Evolutionary conservation across 1,140 invertebrate species (phyloP), one percentile per base, ranked within the genome.

Genomic region (Dendroctonus ponderosae): DNA sequence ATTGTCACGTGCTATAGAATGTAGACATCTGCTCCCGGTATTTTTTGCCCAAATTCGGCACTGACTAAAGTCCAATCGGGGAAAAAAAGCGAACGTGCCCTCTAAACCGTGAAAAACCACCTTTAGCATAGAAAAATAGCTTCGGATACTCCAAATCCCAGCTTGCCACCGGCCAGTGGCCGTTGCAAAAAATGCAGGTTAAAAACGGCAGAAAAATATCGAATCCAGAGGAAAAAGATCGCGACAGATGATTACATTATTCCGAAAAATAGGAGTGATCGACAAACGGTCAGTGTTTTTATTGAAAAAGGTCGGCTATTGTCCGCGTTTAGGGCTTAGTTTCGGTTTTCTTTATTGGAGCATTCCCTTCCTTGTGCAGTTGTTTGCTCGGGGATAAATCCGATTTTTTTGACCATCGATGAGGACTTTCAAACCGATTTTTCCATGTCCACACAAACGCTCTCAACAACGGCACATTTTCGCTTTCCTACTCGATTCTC

Each of bases 231-330:
- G 15, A 48, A 39, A 49, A 49, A 62, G 60, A 62, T 62, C 46
- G 60, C 60, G 60, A 44, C 60, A 62, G 60, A 62, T 62, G 60
- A 62, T 62, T 62, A 62, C 44, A 62, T 62, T 62, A 62, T 62
- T 63, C 61, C 43, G 49, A 26, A 63, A 63, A 63, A 63, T 63
- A 63, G 50, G 61, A 63, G 61, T 63, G 61, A 63, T 63, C 52
- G 61, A 46, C 37, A 63, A 63, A 63, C 61, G 61, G 61, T 63
- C 61, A 63, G 50, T 63, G 61, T 63, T 63, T 63, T 63, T 63
- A 63, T 63, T 63, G 61, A 63, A 63, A 63, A 63, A 63, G 61
- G 61, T 63, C 61, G 50, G 14, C 61, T 54, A 51, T 63, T 63
- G 61, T 63, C 61, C 61, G 51, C 39, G 41, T 63, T 46, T 44